Conservation (phyloP, 2,113 vertebrate genomes). For the Cephalopholis sonnerati region DNA sequence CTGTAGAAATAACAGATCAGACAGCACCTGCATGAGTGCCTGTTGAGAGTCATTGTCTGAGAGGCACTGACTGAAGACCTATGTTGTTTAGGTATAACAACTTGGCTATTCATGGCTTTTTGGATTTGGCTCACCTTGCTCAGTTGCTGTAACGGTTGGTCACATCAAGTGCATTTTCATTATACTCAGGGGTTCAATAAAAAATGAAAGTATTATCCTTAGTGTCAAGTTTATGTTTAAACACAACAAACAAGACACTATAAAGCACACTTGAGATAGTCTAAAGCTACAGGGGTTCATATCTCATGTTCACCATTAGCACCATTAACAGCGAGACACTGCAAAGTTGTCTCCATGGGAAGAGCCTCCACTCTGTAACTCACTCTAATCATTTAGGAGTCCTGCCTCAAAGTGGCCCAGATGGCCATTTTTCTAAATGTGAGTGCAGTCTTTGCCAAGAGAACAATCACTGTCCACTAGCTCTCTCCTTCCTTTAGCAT, state of each 20-base stretch:
- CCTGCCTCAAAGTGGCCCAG: neutral
- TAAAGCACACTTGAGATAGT: neutral
- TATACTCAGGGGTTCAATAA: slow-evolving; percentile 17
- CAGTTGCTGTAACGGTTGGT: neutral
- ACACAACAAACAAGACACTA: neutral
- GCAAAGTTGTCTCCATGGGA: neutral
- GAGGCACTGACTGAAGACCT: neutral
- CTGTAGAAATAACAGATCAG: neutral
- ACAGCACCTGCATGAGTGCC: neutral
- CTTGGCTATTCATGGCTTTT: neutral
- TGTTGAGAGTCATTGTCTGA: too few relatives aligned
- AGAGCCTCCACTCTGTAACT: slow-evolving; percentile 7
- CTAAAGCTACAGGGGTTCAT: neutral
- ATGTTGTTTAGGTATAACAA: neutral
- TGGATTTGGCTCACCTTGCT: neutral
- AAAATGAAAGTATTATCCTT: slow-evolving; percentile 1
- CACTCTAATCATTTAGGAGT: neutral
- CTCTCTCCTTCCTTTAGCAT: neutral
- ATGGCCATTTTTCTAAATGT: slow-evolving; percentile 3
- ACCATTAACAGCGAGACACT: neutral
- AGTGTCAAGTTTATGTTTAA: slow-evolving; percentile 11
- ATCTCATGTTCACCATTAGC: neutral
- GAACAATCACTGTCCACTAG: neutral
- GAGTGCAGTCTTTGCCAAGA: neutral
- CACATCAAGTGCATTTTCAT: neutral